Evolutionary conservation across 2,888 invertebrate genomes (phyloP).

Genomic region (Imbricaverruca yamaguchii): DNA sequence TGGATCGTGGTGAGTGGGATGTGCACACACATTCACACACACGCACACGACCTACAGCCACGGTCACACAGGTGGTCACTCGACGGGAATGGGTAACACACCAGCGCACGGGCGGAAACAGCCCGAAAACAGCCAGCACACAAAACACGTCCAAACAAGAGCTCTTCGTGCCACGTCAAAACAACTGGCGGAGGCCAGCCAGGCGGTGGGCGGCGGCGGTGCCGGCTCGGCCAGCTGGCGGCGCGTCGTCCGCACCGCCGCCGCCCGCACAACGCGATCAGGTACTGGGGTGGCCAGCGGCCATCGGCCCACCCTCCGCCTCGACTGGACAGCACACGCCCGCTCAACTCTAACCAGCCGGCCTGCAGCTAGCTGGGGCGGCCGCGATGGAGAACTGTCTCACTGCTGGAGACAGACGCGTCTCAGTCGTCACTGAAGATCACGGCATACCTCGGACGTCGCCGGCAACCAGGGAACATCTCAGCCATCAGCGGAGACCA

Average conservation of each 20-base stretch:
- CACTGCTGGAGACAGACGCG: too few relatives aligned
- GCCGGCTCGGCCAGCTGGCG: not conserved
- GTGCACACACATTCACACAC: not conserved
- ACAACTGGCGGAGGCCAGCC: not conserved
- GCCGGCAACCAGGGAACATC: too few relatives aligned
- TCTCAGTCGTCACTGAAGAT: too few relatives aligned
- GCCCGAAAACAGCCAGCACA: not conserved
- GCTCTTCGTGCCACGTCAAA: not conserved
- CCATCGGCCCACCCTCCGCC: not conserved
- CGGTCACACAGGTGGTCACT: not conserved
- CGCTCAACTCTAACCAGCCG: not conserved
- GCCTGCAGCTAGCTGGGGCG: not conserved
- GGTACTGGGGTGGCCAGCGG: not conserved
- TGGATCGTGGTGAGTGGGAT: not conserved
- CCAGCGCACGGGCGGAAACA: not conserved
- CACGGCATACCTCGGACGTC: too few relatives aligned
- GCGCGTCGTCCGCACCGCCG: not conserved
- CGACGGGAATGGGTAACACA: not conserved
- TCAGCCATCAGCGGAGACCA: too few relatives aligned
- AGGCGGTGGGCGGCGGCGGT: not conserved
- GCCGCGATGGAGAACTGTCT: too few relatives aligned
- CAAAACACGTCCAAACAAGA: slow-evolving; percentile 8
- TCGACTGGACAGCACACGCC: not conserved
- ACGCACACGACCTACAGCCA: not conserved
- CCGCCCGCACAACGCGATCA: not conserved